A percentile compares a stretch with the other conserved stretches of the same genome.
phyloP scores from a whole-genome alignment of 2,888 invertebrate species.

The Cheilosia pagana region DNA sequence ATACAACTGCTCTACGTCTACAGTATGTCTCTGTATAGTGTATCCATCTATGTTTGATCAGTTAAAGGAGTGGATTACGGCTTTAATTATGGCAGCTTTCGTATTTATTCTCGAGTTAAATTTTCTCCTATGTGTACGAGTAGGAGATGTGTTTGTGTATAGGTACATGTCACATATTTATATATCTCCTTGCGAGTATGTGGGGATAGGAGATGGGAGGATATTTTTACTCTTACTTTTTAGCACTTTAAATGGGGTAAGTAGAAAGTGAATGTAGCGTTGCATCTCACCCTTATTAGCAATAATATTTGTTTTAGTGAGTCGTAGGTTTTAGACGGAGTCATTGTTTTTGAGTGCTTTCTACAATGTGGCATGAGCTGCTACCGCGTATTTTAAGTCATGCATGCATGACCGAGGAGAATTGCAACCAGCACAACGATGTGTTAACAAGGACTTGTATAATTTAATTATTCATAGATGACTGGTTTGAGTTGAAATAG shows the following conservation, averaged over 20 bases:
- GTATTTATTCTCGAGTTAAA: conserved; percentile 53
- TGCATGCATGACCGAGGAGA: conserved; percentile 5
- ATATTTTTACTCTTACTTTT: conserved; percentile 49
- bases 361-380: not conserved
- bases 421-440: conserved; percentile 2
- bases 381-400: not conserved
- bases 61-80: conserved; percentile 59
- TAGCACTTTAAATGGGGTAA: conserved; percentile 24
- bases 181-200: not conserved
- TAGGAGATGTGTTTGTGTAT: no score
- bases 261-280: conserved; percentile 26
- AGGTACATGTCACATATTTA: not conserved
- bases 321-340: conserved; percentile 20
- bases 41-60: conserved; percentile 28
- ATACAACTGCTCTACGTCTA: conserved; percentile 17
- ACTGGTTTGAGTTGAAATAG: conserved; percentile 29
- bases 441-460: conserved; percentile 49
- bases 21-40: not conserved
- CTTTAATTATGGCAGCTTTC: conserved; percentile 62
- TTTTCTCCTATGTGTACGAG: conserved; percentile 5
- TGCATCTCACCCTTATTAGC: conserved; percentile 41
- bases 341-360: conserved; percentile 49
- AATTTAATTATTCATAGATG: conserved; percentile 60
- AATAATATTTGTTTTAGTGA: conserved; percentile 41
- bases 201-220: conserved; percentile 7